phyloP scores from a whole-genome alignment of 2,888 invertebrate species.

The Dryobota labecula region DNA sequence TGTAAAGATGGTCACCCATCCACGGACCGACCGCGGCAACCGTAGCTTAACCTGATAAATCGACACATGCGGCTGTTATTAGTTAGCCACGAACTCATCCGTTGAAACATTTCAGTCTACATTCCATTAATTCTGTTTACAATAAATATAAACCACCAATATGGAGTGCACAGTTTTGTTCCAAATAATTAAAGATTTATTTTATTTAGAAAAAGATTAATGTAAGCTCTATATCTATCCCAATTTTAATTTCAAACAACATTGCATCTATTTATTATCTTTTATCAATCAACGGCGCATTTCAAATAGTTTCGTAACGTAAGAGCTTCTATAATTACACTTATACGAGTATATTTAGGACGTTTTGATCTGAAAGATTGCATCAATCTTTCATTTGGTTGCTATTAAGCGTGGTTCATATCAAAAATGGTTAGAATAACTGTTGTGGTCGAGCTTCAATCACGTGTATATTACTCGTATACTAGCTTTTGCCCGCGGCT shows the following conservation, averaged over 20 bases:
- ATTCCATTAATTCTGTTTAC: constrained; percentile 1
- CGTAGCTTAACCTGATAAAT: no score
- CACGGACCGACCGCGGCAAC: no score
- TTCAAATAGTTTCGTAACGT: constrained; percentile 48
- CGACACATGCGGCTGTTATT: no score
- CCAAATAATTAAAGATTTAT: not conserved
- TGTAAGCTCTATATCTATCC: constrained; percentile 24
- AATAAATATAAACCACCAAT: not conserved
- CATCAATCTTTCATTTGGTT: constrained; percentile 60
- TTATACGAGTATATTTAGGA: constrained; percentile 47
- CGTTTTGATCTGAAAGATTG: constrained; percentile 41
- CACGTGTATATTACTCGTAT: not conserved
- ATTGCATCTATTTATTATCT: constrained; percentile 47
- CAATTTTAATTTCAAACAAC: constrained; percentile 39
- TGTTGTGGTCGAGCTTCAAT: not conserved
- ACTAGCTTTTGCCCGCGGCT: no score
- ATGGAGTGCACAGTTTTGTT: not conserved
- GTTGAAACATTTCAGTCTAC: not conserved
- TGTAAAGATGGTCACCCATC: no score
- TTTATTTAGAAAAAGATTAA: constrained; percentile 13
- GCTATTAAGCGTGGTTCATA: constrained; percentile 25
- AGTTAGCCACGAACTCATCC: no score
- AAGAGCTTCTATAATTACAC: constrained; percentile 63
- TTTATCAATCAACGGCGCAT: constrained; percentile 61
- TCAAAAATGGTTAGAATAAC: constrained; percentile 11